Evolutionary conservation across 2,888 invertebrate species (phyloP).

Genomic region (Halictus quadricinctus): DNA sequence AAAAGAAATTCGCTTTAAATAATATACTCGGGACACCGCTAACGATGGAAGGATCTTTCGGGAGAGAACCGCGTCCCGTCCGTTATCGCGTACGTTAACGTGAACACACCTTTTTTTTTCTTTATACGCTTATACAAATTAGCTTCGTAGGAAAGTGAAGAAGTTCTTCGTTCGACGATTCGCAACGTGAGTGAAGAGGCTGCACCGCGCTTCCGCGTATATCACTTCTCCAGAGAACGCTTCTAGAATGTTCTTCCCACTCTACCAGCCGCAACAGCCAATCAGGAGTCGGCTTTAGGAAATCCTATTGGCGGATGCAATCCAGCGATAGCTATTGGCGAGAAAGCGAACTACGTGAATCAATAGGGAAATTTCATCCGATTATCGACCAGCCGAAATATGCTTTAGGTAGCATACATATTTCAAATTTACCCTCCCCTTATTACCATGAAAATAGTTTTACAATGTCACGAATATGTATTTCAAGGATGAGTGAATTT

Average conservation of each 20-base stretch:
- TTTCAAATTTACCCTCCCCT: neutral
- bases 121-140: constrained; percentile 51
- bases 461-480: neutral
- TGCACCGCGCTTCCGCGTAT: constrained; percentile 70
- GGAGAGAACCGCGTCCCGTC: neutral
- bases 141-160: constrained; percentile 69
- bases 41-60: neutral
- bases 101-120: constrained; percentile 36
- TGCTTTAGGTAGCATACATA: neutral
- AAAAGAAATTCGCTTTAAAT: neutral
- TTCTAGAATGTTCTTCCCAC: constrained; percentile 78
- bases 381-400: constrained; percentile 53
- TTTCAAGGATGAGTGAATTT: too few relatives aligned
- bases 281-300: constrained; percentile 40
- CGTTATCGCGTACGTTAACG: neutral
- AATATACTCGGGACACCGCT: neutral
- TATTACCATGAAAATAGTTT: neutral
- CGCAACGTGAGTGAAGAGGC: constrained; percentile 80
- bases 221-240: constrained; percentile 69
- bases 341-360: constrained; percentile 44
- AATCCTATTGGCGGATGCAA: constrained; percentile 24
- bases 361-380: constrained; percentile 26
- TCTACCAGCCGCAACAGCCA: constrained; percentile 51
- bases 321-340: constrained; percentile 39
- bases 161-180: constrained; percentile 78